A percentile compares a stretch with the other conserved stretches of the same genome.
phyloP scores from a whole-genome alignment of 1,140 invertebrate genomes.

The Physella acuta region DNA sequence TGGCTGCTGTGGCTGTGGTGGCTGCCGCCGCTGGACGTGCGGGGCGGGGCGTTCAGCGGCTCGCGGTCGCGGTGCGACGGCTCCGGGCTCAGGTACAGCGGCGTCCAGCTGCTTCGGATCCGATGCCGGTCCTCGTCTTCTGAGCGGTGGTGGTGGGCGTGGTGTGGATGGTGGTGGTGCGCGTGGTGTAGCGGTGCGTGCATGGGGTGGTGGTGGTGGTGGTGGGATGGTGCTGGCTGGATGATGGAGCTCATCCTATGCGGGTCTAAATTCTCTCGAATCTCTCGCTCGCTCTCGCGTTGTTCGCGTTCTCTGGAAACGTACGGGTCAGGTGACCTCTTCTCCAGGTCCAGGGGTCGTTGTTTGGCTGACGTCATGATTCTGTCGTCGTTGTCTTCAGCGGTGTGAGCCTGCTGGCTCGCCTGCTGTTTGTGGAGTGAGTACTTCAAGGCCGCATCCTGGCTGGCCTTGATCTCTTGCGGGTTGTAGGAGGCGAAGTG shows the following conservation, averaged over 20 bases:
- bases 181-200: constrained; percentile 9
- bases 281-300: constrained; percentile 21
- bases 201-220: constrained; percentile 4
- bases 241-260: background rate
- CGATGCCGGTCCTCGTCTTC: background rate
- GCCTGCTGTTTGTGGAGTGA: constrained; percentile 14
- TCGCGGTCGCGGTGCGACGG: constrained; percentile 13
- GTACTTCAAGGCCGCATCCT: constrained; percentile 24
- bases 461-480: constrained; percentile 41
- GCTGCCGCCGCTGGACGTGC: constrained; percentile 14
- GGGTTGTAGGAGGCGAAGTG: constrained; percentile 50
- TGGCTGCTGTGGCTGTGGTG: background rate
- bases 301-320: constrained; percentile 2
- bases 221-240: constrained; percentile 15
- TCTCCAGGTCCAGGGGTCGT: background rate
- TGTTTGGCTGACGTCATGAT: background rate
- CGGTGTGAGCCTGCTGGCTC: constrained; percentile 7
- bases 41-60: constrained; percentile 4
- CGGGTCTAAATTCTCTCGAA: constrained; percentile 9
- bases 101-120: background rate
- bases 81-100: constrained; percentile 1
- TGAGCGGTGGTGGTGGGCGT: constrained; percentile 1
- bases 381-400: background rate
- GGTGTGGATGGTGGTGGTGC: constrained; percentile 21
- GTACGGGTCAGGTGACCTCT: background rate